Conservation (phyloP, 2,888 invertebrate species). For the Invenusta paracnida region DNA sequence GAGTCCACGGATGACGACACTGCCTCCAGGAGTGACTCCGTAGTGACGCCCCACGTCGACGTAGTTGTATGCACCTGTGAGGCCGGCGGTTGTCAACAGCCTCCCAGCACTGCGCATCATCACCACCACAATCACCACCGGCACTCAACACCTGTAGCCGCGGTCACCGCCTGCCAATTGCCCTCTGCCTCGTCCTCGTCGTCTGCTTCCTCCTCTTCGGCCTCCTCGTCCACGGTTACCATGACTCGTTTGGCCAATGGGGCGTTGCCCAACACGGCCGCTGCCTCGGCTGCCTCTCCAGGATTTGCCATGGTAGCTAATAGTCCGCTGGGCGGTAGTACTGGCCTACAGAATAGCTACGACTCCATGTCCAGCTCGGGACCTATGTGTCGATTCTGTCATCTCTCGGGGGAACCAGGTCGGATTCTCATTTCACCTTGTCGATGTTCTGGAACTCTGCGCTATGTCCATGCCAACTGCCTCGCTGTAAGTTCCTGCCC, state of each 20-base stretch:
- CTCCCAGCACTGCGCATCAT: no score
- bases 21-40: neutral
- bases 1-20: neutral
- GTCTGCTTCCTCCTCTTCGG: neutral
- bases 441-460: conserved; percentile 63
- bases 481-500: conserved; percentile 54
- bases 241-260: neutral
- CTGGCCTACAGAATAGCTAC: conserved; percentile 5
- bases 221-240: neutral
- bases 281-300: neutral
- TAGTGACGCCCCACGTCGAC: conserved; percentile 27
- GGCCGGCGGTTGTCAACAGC: neutral
- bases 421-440: conserved; percentile 63
- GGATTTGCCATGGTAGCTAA: no score
- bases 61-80: conserved; percentile 5
- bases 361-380: conserved; percentile 9
- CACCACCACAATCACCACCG: no score
- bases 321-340: no score
- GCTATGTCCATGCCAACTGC: conserved; percentile 63
- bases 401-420: conserved; percentile 55
- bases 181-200: neutral
- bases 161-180: no score
- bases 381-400: conserved; percentile 64
- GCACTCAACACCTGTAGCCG: neutral
- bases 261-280: neutral